These are phyloP conservation scores for Cydia fagiglandana DNA, from an alignment of 1,140 invertebrate species.

Conservation along the genomic window DNA sequence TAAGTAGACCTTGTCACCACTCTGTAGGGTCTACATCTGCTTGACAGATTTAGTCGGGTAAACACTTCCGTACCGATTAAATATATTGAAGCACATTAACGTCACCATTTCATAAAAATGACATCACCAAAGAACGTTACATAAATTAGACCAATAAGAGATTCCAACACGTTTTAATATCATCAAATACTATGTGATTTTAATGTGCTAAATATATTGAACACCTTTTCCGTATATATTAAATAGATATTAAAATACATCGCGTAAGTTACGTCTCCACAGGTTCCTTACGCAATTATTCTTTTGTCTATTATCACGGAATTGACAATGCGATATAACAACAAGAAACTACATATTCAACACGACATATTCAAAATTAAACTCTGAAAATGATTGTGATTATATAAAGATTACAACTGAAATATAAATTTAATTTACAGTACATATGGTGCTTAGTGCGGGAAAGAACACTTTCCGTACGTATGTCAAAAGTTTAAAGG, in stretches of 20 bases:
- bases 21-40: not conserved
- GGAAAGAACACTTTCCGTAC: too few relatives aligned
- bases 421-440: too few relatives aligned
- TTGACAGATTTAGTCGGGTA: constrained; percentile 13
- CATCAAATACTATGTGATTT: not conserved
- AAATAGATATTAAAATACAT: not conserved
- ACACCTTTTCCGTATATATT: not conserved
- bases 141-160: constrained; percentile 6
- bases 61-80: constrained; percentile 20
- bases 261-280: not conserved
- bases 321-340: constrained; percentile 1
- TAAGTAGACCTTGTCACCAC: constrained; percentile 5
- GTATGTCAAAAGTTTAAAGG: too few relatives aligned
- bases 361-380: too few relatives aligned
- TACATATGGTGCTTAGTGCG: too few relatives aligned
- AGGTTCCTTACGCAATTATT: not conserved
- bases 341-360: too few relatives aligned
- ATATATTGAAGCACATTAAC: constrained; percentile 10
- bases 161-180: not conserved
- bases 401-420: too few relatives aligned
- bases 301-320: not conserved
- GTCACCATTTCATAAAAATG: not conserved
- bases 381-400: too few relatives aligned
- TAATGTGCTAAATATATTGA: not conserved
- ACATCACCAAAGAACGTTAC: not conserved